Evolutionary conservation across 2,888 invertebrate species (phyloP), one percentile per base, ranked within the genome.

Genomic region (Coleophora deauratella): DNA sequence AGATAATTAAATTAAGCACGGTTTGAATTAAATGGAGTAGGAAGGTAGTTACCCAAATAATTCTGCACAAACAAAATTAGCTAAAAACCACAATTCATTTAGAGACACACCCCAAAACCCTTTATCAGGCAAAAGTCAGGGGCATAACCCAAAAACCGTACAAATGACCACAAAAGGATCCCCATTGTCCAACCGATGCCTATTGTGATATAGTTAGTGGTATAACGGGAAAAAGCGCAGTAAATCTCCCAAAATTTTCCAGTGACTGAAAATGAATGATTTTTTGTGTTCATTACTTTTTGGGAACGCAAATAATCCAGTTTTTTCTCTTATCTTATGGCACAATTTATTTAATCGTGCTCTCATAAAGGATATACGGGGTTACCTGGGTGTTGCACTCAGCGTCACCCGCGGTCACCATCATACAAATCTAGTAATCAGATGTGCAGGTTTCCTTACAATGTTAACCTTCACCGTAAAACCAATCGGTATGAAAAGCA

Each of bases 91-190:
- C 35, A 35, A 35, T n/a, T 35, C 27, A 35, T n/a, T 3, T 9
- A 7, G 10, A 1, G 9, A 27, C 27, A 9, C 11, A 31, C 35
- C 21, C 27, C 35, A 12, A 35, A 27, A 35, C 3, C 27, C 35
- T 35, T 35, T 35, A 35, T 35, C 35, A 35, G 35, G 21, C 34
- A 34, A 21, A 21, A 35, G 35, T 35, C 35, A 35, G 27, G n/a
- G 12, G 27, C 35, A 35, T 21, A 35, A 7, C 11, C 15, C 11
- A 15, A 35, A 6, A 35, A 9, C 31, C 11, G 31, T 31, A 31
- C 31, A 31, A 31, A 12, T 4, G 35, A 35, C 9, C n/a, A 9
- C 27, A 27, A 35, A 27, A 27, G n/a, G 2, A 1, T 3, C 8
- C n/a, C 7, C 27, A 27, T 27, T 15, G 8, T 8, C 9, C 12